phyloP scores from a whole-genome alignment of 2,113 vertebrate species.

The Xenopus laevis region DNA sequence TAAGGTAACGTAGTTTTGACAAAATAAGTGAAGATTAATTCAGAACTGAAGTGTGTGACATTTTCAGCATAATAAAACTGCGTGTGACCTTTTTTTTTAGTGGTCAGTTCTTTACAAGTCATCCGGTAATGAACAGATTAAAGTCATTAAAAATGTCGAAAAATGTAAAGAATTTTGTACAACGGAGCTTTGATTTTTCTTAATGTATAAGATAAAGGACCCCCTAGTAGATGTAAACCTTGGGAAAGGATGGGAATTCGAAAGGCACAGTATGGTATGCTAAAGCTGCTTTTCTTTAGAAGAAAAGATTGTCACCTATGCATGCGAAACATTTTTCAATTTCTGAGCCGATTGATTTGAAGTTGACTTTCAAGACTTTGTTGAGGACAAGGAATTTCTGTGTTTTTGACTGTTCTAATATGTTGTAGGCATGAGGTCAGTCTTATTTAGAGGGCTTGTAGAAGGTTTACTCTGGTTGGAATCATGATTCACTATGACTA shows the following conservation, averaged over 20 bases:
- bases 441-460: no score
- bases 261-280: slow-evolving; percentile 2
- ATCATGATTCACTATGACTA: no score
- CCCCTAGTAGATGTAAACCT: slow-evolving; percentile 12
- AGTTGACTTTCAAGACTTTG: neutral
- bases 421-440: no score
- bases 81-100: slow-evolving; percentile 23
- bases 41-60: slow-evolving; percentile 31
- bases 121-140: slow-evolving; percentile 37
- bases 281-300: slow-evolving; percentile 22
- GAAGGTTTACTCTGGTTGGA: no score
- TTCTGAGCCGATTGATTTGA: neutral
- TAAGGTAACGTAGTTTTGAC: slow-evolving; percentile 18
- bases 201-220: slow-evolving; percentile 27
- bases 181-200: slow-evolving; percentile 34
- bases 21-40: slow-evolving; percentile 17
- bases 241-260: slow-evolving; percentile 1
- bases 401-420: no score
- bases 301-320: neutral
- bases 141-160: slow-evolving; percentile 30
- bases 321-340: neutral
- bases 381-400: no score
- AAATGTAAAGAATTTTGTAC: slow-evolving; percentile 29
- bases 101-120: slow-evolving; percentile 37
- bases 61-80: slow-evolving; percentile 40